phyloP scores from a whole-genome alignment of 1,140 invertebrate genomes.

The Zaprionus kolodkinae region DNA sequence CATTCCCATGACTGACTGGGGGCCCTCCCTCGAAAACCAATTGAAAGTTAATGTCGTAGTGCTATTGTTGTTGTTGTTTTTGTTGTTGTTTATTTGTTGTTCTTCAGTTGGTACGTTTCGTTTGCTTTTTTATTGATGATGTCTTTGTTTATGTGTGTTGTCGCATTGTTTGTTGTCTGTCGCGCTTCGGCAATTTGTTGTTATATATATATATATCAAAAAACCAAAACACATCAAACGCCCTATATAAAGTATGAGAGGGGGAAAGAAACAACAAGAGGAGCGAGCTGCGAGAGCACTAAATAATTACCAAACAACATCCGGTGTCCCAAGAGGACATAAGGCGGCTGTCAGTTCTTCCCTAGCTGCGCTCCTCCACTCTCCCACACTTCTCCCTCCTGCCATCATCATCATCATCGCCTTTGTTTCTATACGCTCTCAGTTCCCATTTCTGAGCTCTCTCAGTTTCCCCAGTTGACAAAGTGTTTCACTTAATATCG shows the following conservation, averaged over 20 bases:
- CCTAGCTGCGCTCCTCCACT: not conserved
- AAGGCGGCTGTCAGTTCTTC: constrained; percentile 39
- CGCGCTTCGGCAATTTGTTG: constrained; percentile 79
- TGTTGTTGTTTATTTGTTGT: constrained; percentile 48
- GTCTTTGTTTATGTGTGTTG: constrained; percentile 80
- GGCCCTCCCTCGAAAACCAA: constrained; percentile 53
- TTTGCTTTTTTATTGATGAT: constrained; percentile 78
- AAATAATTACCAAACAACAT: constrained; percentile 81
- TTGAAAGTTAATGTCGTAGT: constrained; percentile 70
- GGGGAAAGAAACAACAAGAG: not conserved
- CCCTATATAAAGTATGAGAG: constrained; percentile 22
- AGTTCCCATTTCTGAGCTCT: not conserved
- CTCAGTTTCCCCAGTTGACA: constrained; percentile 62
- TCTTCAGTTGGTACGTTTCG: constrained; percentile 39
- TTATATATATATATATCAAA: constrained; percentile 68
- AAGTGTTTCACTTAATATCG: constrained; percentile 80
- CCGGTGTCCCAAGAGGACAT: constrained; percentile 70
- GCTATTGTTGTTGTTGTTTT: constrained; percentile 33
- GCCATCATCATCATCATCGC: constrained; percentile 11
- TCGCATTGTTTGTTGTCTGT: constrained; percentile 77
- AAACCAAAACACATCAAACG: constrained; percentile 74
- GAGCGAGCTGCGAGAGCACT: constrained; percentile 59
- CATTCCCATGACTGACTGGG: constrained; percentile 66
- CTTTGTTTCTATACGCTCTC: constrained; percentile 14
- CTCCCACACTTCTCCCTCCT: not conserved